Base-by-base conservation (phyloP, 2,888 invertebrate species). In the Drosophila antonietae region DNA sequence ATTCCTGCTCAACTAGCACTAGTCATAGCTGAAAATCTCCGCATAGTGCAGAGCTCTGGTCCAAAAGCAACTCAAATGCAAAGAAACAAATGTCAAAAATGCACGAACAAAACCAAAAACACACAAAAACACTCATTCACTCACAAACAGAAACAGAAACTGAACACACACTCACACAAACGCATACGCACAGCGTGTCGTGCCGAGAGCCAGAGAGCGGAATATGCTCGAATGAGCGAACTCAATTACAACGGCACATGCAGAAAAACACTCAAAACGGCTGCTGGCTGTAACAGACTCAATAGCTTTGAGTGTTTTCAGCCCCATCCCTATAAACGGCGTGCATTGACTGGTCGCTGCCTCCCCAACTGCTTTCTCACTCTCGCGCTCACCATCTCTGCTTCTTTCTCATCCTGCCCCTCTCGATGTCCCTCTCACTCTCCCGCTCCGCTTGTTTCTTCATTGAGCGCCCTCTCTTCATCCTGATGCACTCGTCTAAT, bases 11-110 rank as follows among this genome's bases (percentile, higher is more conserved):
- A 87, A 68, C 88, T 67, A 73, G 70, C 75, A 76, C 60, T 88
- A 87, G 88, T 88, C 85, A 88, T 88, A 87, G 84, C 80, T 81
- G 70, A 76, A 82, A 84, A 83, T 81, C 85, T 83, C 79, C 63
- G 55, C 70, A 70, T 64, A 72, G 64, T 80, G 80, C 80, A 75
- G 69, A 77, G 66, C 68, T 72, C 59, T 58, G 58, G 69, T 52
- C 70, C 68, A 67, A 75, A 82, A 71, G 46, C 61, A 66, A 73
- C 88, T 86, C 87, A 81, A 90, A 83, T 79, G 76, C 69, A 84
- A 83, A 80, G 78, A 83, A 83, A 80, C 83, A 88, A 88, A 82
- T 74, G 80, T 73, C 75, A 80, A 75, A 81, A 85, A 75, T 80
- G 78, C 78, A 84, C 69, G 77, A 75, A 76, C 75, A 80, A 75